Evolutionary conservation across 2,888 invertebrate species (phyloP).

Genomic region (Drymonia ruficornis): DNA sequence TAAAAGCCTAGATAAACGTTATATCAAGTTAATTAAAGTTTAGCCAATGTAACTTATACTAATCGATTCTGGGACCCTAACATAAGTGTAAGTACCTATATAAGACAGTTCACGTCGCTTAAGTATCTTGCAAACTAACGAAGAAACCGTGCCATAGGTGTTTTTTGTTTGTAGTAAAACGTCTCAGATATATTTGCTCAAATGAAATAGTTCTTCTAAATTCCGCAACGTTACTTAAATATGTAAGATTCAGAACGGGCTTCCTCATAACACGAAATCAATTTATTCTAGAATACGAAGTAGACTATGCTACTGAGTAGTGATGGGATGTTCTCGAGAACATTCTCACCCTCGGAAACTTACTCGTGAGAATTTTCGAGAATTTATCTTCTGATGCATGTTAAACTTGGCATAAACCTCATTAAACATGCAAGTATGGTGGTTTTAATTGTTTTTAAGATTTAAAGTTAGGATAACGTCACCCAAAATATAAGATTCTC

Average conservation of each 20-base stretch:
- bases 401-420: too few species aligned
- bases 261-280: slow-evolving; percentile 65
- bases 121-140: slow-evolving; percentile 59
- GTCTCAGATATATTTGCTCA: slow-evolving; percentile 72
- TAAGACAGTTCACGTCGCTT: slow-evolving; percentile 40
- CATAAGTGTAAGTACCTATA: slow-evolving; percentile 47
- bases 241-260: slow-evolving; percentile 62
- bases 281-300: slow-evolving; percentile 45
- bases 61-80: slow-evolving; percentile 46
- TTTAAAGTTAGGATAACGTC: too few species aligned
- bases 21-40: slow-evolving; percentile 36
- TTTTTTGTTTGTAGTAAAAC: slow-evolving; percentile 56
- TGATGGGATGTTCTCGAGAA: too few species aligned
- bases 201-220: slow-evolving; percentile 49
- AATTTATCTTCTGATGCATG: too few species aligned
- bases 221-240: slow-evolving; percentile 54
- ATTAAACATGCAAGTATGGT: too few species aligned
- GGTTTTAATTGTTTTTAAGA: too few species aligned
- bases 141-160: slow-evolving; percentile 78
- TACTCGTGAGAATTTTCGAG: too few species aligned
- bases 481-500: too few species aligned
- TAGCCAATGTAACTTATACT: slow-evolving; percentile 32
- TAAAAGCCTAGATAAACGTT: slow-evolving; percentile 36
- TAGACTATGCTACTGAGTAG: too few species aligned
- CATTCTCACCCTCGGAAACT: too few species aligned